Conservation (phyloP, 2,888 invertebrate genomes). For the Oegoconia quadripuncta region DNA sequence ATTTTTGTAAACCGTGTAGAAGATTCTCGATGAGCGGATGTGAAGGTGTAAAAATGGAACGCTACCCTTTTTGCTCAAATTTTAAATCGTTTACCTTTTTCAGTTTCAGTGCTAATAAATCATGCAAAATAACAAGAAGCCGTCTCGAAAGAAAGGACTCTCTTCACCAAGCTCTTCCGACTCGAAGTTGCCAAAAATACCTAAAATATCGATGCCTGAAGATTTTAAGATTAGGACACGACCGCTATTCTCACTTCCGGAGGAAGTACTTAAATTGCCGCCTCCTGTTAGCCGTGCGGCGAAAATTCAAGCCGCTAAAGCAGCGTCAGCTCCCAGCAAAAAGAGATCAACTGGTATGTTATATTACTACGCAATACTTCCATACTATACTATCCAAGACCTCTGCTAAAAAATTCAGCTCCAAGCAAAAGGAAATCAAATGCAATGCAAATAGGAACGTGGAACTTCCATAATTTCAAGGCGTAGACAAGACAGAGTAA, state of each 20-base stretch:
- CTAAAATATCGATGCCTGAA: conserved; percentile 73
- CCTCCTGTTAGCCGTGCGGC: conserved; percentile 53
- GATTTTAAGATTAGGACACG: conserved; percentile 78
- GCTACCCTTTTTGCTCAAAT: no score
- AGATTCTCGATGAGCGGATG: no score
- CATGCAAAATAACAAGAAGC: conserved; percentile 48
- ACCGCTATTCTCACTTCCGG: conserved; percentile 81
- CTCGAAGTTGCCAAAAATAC: conserved; percentile 74
- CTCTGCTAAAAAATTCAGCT: no score
- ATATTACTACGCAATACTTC: not conserved
- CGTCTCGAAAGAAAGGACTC: conserved; percentile 62
- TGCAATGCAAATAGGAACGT: no score
- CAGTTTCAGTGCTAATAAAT: conserved; percentile 13
- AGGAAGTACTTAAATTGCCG: conserved; percentile 77
- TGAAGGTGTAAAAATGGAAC: no score
- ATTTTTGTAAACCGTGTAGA: no score
- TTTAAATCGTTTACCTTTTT: no score
- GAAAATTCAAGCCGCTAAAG: conserved; percentile 45
- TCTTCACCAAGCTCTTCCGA: conserved; percentile 64
- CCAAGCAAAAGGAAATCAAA: no score
- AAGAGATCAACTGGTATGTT: conserved; percentile 56
- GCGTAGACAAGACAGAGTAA: no score
- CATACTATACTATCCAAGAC: not conserved
- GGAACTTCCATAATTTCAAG: no score
- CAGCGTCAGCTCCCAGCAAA: conserved; percentile 25